Evolutionary conservation across 2,113 vertebrate species (phyloP).

Genomic region (Eurystomus gularis): DNA sequence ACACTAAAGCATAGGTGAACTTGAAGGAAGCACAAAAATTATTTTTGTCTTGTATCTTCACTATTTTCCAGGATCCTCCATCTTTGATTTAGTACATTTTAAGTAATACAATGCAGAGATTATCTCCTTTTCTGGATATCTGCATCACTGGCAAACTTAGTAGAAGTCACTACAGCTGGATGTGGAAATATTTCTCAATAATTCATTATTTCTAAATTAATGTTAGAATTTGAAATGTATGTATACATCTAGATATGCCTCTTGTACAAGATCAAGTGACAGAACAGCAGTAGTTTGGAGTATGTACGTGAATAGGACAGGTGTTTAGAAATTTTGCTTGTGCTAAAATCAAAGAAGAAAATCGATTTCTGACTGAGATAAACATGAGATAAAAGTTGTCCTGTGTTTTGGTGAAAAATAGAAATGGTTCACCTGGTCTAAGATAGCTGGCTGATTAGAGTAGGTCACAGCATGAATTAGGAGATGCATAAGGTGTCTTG

Average conservation of each 20-base stretch:
- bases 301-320: background rate
- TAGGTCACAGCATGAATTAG: background rate
- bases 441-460: background rate
- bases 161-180: background rate
- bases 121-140: background rate
- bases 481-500: background rate
- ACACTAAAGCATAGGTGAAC: background rate
- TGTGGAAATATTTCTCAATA: background rate
- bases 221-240: background rate
- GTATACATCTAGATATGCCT: fast-evolving
- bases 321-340: background rate
- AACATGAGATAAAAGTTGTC: background rate
- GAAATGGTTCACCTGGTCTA: background rate
- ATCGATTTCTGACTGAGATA: background rate
- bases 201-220: no score
- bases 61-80: background rate
- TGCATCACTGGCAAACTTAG: background rate
- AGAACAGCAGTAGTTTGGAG: background rate
- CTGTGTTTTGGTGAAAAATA: background rate
- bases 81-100: background rate
- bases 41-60: background rate
- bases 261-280: background rate
- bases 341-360: background rate
- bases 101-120: background rate
- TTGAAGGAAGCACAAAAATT: background rate